Conservation (phyloP, 35 echinoderm and acorn worm genomes). For the Ophiothrix spiculata region DNA sequence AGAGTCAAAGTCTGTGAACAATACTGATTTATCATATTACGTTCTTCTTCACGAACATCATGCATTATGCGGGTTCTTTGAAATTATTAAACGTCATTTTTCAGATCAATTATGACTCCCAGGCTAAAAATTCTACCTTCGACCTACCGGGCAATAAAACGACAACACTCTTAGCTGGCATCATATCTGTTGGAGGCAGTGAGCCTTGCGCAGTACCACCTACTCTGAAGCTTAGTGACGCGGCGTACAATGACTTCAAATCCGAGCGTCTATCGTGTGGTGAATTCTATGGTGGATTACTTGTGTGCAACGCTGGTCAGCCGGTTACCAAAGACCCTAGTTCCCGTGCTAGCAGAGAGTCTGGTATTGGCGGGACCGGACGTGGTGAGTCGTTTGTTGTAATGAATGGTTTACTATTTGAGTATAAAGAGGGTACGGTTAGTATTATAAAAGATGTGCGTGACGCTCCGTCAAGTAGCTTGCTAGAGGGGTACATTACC, state of each 20-base stretch:
- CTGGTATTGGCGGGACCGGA: background rate
- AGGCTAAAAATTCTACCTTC: too few relatives aligned
- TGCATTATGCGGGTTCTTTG: too few relatives aligned
- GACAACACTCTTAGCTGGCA: too few relatives aligned
- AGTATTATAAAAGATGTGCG: background rate
- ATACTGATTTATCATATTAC: too few relatives aligned
- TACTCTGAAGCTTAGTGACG: background rate
- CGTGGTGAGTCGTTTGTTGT: background rate
- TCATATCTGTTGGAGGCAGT: constrained; percentile 11
- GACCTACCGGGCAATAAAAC: too few relatives aligned
- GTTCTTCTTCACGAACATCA: too few relatives aligned
- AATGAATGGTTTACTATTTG: constrained; percentile 21
- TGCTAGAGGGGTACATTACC: background rate
- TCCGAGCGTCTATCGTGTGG: background rate
- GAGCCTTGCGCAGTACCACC: constrained; percentile 4
- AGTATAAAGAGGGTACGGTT: background rate
- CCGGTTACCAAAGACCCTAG: too few relatives aligned
- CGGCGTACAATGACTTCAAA: background rate
- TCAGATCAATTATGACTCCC: too few relatives aligned
- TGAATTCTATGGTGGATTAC: constrained; percentile 26
- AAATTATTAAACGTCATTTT: too few relatives aligned
- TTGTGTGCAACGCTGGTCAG: too few relatives aligned
- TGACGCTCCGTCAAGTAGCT: background rate
- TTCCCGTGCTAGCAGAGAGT: too few relatives aligned
- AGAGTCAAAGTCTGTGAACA: too few relatives aligned